A percentile compares a stretch with the other conserved stretches of the same genome.
These are phyloP conservation scores for Musca vetustissima DNA, from an alignment of 1,140 invertebrate genomes.

Conservation along the genomic window DNA sequence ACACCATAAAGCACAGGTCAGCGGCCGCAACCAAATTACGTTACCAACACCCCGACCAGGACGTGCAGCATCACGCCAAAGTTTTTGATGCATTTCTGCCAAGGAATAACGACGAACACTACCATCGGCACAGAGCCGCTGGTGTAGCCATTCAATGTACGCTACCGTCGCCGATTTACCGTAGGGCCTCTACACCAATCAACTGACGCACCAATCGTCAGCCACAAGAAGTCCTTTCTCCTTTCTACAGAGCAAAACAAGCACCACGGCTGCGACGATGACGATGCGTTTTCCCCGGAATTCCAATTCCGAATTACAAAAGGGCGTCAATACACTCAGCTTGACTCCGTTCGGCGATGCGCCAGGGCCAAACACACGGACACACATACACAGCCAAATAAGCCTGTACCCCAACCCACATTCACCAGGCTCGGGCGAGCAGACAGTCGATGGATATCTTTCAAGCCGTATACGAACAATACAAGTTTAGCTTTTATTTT, in stretches of 20 bases:
- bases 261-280: background rate
- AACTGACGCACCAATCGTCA: background rate
- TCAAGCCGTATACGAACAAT: conserved; percentile 18
- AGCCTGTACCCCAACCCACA: no score
- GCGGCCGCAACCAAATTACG: background rate
- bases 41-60: background rate
- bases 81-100: conserved; percentile 9
- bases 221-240: background rate
- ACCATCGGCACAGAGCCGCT: no score
- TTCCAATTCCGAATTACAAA: background rate
- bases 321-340: background rate
- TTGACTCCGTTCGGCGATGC: no score
- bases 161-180: conserved; percentile 11
- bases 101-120: conserved; percentile 30
- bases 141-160: no score
- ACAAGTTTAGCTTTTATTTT: conserved; percentile 15
- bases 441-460: background rate
- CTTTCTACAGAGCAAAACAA: background rate
- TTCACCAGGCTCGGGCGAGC: background rate
- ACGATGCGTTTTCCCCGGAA: background rate
- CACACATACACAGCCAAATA: background rate
- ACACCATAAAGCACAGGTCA: conserved; percentile 2
- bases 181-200: background rate
- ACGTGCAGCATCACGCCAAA: background rate
- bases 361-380: background rate